Evolutionary conservation across 2,113 vertebrate genomes (phyloP).

Genomic region (Sebastes fasciatus): DNA sequence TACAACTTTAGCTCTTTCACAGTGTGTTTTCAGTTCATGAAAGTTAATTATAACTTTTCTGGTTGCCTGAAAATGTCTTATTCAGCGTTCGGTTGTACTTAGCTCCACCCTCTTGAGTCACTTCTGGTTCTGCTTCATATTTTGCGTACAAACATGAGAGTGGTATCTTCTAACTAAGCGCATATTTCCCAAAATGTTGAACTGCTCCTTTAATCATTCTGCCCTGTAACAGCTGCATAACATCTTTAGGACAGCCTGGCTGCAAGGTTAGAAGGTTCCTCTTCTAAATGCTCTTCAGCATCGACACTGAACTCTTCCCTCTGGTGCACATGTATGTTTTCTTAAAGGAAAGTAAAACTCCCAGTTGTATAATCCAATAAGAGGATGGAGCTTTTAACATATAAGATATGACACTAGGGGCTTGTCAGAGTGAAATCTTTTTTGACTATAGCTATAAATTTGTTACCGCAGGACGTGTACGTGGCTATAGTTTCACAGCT

Average conservation of each 20-base stretch:
- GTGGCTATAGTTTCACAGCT: slow-evolving; percentile 66
- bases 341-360: slow-evolving; percentile 25
- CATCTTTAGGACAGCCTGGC: slow-evolving; percentile 6
- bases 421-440: slow-evolving; percentile 51
- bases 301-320: slow-evolving; percentile 13
- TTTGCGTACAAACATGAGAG: background rate
- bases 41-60: too few relatives aligned
- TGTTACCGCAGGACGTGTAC: slow-evolving; percentile 56
- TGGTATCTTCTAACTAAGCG: background rate
- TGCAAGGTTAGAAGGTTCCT: slow-evolving; percentile 8
- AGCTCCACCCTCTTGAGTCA: too few relatives aligned
- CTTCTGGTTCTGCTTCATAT: background rate
- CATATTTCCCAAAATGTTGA: background rate
- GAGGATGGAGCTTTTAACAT: slow-evolving; percentile 18
- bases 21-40: too few relatives aligned
- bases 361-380: slow-evolving; percentile 47
- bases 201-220: background rate
- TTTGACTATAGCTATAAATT: slow-evolving; percentile 43
- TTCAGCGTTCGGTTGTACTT: too few relatives aligned
- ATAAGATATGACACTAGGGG: slow-evolving; percentile 42
- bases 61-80: too few relatives aligned
- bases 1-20: too few relatives aligned
- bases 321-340: slow-evolving; percentile 27
- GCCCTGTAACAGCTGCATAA: slow-evolving; percentile 33
- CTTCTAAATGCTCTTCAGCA: slow-evolving; percentile 10